A percentile compares a stretch with the other conserved stretches of the same genome.
Conservation (phyloP, 2,888 invertebrate species). For the Ennomos quercinarius region DNA sequence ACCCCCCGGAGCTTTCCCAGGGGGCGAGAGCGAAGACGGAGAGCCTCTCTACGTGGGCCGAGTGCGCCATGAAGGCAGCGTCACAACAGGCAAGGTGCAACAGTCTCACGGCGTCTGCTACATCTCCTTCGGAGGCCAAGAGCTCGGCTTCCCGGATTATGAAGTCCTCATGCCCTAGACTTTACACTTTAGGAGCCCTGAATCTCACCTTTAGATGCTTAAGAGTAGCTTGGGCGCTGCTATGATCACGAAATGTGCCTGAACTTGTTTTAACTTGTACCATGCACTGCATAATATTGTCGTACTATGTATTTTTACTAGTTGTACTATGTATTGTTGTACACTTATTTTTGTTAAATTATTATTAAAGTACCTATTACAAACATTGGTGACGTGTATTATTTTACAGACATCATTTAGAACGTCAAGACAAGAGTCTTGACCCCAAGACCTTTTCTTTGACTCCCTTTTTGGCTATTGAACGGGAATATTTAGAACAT, state of each 20-base stretch:
- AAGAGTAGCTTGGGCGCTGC: slow-evolving; percentile 34
- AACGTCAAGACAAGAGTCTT: no score
- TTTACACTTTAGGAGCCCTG: not conserved
- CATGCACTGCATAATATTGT: slow-evolving; percentile 58
- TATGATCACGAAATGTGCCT: slow-evolving; percentile 44
- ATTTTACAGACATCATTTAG: not conserved
- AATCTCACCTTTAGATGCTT: slow-evolving; percentile 36
- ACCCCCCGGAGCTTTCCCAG: slow-evolving; percentile 90
- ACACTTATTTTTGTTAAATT: slow-evolving; percentile 46
- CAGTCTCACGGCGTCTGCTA: slow-evolving; percentile 93
- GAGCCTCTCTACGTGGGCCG: slow-evolving; percentile 93
- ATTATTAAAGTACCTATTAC: slow-evolving; percentile 39
- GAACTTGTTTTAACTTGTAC: slow-evolving; percentile 42
- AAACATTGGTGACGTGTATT: slow-evolving; percentile 12
- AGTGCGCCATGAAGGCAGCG: slow-evolving; percentile 90
- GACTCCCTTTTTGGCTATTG: no score
- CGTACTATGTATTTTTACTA: slow-evolving; percentile 22
- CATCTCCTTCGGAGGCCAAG: slow-evolving; percentile 93
- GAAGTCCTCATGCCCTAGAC: slow-evolving; percentile 88
- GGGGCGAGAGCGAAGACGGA: slow-evolving; percentile 90
- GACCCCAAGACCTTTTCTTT: no score
- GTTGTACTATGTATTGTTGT: slow-evolving; percentile 21
- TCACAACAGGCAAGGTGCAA: slow-evolving; percentile 94
- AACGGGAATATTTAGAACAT: no score
- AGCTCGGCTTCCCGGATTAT: slow-evolving; percentile 92